Evolutionary conservation across 1,140 invertebrate genomes (phyloP).

Genomic region (Eriocheir sinensis): DNA sequence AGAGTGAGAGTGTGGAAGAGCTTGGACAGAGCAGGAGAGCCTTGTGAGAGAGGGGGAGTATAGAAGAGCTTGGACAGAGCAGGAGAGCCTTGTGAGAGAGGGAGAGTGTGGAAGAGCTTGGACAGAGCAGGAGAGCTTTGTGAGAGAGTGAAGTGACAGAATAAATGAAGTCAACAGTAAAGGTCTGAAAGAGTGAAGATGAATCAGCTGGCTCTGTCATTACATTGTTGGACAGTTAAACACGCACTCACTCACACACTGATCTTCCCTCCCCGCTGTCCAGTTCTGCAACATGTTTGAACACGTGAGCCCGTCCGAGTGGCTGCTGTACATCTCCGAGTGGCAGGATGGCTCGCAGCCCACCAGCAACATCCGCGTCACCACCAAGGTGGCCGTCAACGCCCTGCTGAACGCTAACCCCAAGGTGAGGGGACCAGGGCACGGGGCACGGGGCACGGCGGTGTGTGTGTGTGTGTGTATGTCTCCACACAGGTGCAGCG

Average conservation of each 20-base stretch:
- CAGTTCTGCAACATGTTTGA: conserved; percentile 96
- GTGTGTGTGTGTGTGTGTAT: conserved; percentile 34
- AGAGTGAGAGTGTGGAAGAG: too few relatives aligned
- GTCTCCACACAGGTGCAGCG: not conserved
- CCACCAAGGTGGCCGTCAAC: conserved; percentile 94
- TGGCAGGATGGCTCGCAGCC: conserved; percentile 88
- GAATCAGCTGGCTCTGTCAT: too few relatives aligned
- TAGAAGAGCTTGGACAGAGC: too few relatives aligned
- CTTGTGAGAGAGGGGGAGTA: too few relatives aligned
- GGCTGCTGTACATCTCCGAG: conserved; percentile 95
- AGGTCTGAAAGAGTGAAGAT: too few relatives aligned
- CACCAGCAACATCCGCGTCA: conserved; percentile 94
- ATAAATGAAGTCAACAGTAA: too few relatives aligned
- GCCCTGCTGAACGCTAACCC: conserved; percentile 81
- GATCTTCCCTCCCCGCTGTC: conserved; percentile 13
- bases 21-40: too few relatives aligned
- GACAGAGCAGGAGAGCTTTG: too few relatives aligned
- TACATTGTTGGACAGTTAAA: too few relatives aligned
- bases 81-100: too few relatives aligned
- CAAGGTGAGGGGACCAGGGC: conserved; percentile 53
- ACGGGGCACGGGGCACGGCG: not conserved
- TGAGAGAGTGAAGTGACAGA: too few relatives aligned
- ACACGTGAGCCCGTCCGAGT: conserved; percentile 93
- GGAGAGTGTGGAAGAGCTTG: too few relatives aligned
- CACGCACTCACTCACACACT: not conserved